Percentiles rank a stretch among this genome's conserved stretches.
Evolutionary conservation across 1,140 invertebrate species (phyloP).

Genomic region (Diploscapter pachys): DNA sequence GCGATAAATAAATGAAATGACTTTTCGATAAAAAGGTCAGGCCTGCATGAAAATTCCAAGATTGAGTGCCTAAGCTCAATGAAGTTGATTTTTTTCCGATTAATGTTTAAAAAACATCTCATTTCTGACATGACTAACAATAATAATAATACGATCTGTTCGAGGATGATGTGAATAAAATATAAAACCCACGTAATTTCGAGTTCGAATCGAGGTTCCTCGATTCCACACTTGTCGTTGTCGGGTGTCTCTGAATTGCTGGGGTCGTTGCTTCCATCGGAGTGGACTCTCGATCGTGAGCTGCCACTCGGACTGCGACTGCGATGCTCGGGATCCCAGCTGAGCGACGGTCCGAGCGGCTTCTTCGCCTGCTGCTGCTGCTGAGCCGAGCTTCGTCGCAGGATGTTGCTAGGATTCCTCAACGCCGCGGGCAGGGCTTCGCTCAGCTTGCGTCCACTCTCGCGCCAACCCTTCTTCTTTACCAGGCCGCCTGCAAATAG

Average conservation of each 20-base stretch:
- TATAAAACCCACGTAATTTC: constrained; percentile 4
- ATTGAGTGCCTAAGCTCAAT: too few species aligned
- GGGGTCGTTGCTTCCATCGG: constrained; percentile 50
- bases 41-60: too few species aligned
- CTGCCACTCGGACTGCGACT: constrained; percentile 45
- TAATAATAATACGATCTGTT: too few species aligned
- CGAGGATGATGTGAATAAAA: too few species aligned
- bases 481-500: background rate
- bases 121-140: too few species aligned
- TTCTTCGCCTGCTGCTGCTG: constrained; percentile 21
- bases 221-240: constrained; percentile 20
- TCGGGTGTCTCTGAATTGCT: constrained; percentile 13
- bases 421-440: constrained; percentile 24
- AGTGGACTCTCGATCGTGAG: constrained; percentile 48
- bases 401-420: constrained; percentile 11
- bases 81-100: too few species aligned
- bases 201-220: constrained; percentile 24
- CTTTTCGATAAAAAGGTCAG: too few species aligned
- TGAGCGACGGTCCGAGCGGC: constrained; percentile 52
- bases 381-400: constrained; percentile 12
- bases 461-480: constrained; percentile 21
- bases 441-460: constrained; percentile 22
- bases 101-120: too few species aligned
- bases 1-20: too few species aligned
- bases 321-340: constrained; percentile 55